These are phyloP conservation scores for Thysanoteuthis rhombus DNA, from an alignment of 2,888 invertebrate species.

Conservation along the genomic window DNA sequence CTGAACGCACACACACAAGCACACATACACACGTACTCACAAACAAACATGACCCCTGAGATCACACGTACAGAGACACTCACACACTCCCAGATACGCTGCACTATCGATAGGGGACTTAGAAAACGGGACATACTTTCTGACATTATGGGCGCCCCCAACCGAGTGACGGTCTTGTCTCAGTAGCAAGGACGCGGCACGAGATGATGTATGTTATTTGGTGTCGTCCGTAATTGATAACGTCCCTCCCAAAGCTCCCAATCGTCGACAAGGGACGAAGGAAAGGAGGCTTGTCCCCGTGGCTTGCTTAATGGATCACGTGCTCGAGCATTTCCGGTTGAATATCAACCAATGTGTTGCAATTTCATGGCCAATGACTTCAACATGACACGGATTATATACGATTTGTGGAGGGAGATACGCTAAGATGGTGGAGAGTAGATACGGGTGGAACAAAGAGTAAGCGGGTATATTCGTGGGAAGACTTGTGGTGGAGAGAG, in stretches of 20 bases:
- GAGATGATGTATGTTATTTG: background rate
- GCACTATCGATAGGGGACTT: background rate
- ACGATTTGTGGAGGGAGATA: background rate
- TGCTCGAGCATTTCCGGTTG: background rate
- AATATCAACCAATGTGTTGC: background rate
- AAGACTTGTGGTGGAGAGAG: background rate
- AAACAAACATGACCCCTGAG: background rate
- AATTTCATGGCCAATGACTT: slow-evolving; percentile 12
- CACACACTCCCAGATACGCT: background rate
- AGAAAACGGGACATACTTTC: background rate
- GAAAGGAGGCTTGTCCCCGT: background rate
- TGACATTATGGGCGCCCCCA: background rate
- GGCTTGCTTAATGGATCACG: background rate
- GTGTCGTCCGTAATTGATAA: background rate
- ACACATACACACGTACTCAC: background rate
- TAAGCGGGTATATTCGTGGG: too few relatives aligned
- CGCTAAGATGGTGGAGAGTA: background rate
- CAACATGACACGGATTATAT: slow-evolving; percentile 12
- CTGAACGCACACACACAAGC: background rate
- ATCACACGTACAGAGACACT: background rate
- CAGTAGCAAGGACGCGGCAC: background rate
- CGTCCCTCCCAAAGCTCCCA: background rate
- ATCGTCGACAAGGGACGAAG: background rate
- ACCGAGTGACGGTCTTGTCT: background rate
- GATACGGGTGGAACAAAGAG: background rate